These are phyloP conservation scores for Gobiocypris rarus DNA, from an alignment of 2,113 vertebrate genomes.

Conservation along the genomic window DNA sequence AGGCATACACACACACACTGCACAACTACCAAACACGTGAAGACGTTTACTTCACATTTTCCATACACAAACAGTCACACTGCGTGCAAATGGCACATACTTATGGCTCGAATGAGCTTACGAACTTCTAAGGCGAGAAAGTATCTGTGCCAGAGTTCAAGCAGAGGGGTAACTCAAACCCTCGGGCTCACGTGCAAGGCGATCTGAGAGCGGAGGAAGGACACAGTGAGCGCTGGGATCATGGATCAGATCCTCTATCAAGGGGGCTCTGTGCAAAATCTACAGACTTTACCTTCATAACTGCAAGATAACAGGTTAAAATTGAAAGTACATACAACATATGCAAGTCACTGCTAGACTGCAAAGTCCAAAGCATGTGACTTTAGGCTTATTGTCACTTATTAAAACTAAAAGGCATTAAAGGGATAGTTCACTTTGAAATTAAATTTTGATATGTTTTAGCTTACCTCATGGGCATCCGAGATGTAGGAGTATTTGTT, in stretches of 20 bases:
- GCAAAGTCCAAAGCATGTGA: too few relatives aligned
- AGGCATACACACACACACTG: background rate
- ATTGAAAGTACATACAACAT: background rate
- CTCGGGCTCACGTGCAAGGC: background rate
- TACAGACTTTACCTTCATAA: background rate
- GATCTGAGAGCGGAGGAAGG: background rate
- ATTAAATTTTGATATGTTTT: too few relatives aligned
- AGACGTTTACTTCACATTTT: background rate
- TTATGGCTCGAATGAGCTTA: slow-evolving; percentile 4
- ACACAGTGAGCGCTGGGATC: background rate
- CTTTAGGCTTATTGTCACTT: background rate
- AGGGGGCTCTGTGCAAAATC: background rate
- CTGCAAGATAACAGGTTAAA: background rate
- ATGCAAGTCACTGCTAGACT: background rate
- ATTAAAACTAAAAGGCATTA: background rate
- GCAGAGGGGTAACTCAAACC: slow-evolving; percentile 19
- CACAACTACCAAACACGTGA: background rate
- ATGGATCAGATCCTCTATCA: background rate
- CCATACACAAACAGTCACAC: background rate
- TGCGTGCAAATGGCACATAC: too few relatives aligned
- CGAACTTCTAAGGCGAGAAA: slow-evolving; percentile 13
- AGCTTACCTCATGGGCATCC: too few relatives aligned
- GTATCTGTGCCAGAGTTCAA: slow-evolving; percentile 64
- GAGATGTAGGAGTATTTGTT: too few relatives aligned
- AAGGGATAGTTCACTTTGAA: too few relatives aligned